These are phyloP conservation scores for Chionoecetes opilio DNA, from an alignment of 1,140 invertebrate genomes.

Conservation along the genomic window DNA sequence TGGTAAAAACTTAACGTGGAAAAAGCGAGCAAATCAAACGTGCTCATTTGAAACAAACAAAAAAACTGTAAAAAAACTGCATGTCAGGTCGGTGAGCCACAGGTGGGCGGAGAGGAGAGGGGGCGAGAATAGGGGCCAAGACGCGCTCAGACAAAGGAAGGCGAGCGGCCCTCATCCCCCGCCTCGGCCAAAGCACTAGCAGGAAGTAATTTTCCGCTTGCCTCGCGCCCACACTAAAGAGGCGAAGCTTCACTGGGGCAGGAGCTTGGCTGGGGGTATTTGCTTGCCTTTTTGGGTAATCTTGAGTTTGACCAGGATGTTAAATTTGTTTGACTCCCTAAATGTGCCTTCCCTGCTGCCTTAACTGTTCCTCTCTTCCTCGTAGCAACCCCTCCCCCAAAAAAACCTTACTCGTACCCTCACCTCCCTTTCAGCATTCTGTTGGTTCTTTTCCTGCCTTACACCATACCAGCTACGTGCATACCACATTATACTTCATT, in stretches of 20 bases:
- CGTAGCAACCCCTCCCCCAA: too few relatives aligned
- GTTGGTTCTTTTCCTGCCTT: too few relatives aligned
- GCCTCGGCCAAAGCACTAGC: constrained; percentile 1
- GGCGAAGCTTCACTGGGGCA: not conserved
- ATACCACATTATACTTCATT: too few relatives aligned
- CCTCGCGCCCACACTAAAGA: constrained; percentile 24
- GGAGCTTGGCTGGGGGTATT: not conserved
- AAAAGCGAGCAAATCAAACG: too few relatives aligned
- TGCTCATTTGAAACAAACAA: too few relatives aligned
- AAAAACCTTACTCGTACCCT: too few relatives aligned
- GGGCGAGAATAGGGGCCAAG: not conserved
- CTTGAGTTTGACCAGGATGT: not conserved
- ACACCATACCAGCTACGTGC: too few relatives aligned
- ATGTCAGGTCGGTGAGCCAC: not conserved
- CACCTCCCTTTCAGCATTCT: too few relatives aligned
- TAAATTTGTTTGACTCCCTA: not conserved
- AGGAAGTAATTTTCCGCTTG: constrained; percentile 28
- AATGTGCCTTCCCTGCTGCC: not conserved
- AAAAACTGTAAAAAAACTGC: not conserved
- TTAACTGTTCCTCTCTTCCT: not conserved
- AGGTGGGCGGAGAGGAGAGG: not conserved
- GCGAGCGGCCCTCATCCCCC: not conserved
- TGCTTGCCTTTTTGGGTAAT: not conserved
- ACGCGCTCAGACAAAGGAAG: not conserved
- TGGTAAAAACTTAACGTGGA: too few relatives aligned